A percentile compares a stretch with the other conserved stretches of the same genome.
phyloP scores from a whole-genome alignment of 2,113 vertebrate species.

The Oreochromis tanganicae region DNA sequence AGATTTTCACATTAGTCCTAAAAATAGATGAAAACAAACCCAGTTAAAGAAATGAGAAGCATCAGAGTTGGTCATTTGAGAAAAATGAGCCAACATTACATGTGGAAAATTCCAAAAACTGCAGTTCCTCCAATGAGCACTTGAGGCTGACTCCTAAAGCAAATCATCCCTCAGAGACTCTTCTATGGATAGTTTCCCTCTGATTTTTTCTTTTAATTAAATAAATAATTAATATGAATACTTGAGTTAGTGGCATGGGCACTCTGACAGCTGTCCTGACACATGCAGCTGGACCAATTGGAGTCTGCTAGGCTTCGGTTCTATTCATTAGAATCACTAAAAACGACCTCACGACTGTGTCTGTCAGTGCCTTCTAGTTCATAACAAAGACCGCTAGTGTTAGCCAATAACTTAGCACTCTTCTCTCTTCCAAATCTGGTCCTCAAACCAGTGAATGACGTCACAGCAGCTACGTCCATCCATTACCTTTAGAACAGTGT shows the following conservation, averaged over 20 bases:
- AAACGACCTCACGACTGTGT: background rate
- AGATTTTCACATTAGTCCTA: background rate
- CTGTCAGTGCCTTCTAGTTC: background rate
- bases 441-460: background rate
- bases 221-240: background rate
- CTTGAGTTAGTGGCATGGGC: background rate
- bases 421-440: background rate
- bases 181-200: background rate
- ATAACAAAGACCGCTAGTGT: background rate
- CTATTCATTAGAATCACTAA: background rate
- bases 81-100: background rate
- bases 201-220: rapidly evolving
- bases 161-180: background rate
- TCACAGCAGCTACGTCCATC: background rate
- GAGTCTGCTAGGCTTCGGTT: background rate
- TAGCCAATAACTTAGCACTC: background rate
- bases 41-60: background rate
- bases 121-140: background rate
- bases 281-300: background rate
- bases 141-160: background rate
- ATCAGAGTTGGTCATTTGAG: background rate
- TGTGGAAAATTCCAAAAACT: background rate
- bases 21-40: background rate
- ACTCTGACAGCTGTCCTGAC: background rate
- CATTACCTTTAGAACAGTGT: background rate